Percentiles rank a stretch among this genome's conserved stretches.
phyloP scores from a whole-genome alignment of 2,797 vertebrate genomes.

The Lophura swinhoii region DNA sequence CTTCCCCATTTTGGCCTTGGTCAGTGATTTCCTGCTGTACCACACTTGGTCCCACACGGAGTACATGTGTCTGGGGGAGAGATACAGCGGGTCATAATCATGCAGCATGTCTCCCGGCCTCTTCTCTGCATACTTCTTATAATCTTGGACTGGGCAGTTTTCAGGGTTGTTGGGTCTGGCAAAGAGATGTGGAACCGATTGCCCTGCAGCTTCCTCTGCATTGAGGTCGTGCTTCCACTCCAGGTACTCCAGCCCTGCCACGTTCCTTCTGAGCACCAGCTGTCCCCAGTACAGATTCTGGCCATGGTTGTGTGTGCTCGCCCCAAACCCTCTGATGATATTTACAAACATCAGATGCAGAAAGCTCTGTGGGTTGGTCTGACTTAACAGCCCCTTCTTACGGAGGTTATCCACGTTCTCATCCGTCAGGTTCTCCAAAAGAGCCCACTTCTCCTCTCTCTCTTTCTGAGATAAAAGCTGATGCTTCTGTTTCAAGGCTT shows the following conservation, averaged over 20 bases:
- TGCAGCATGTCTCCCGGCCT: background rate
- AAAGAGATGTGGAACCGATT: background rate
- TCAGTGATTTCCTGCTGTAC: conserved; percentile 31
- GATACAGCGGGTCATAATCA: background rate
- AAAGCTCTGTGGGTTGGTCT: background rate
- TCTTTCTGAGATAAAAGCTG: background rate
- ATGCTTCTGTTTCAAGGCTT: conserved; percentile 23
- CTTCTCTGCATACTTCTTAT: conserved; percentile 42
- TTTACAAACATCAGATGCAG: conserved; percentile 18
- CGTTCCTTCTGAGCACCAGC: background rate
- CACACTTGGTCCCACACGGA: background rate
- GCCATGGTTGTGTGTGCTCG: background rate
- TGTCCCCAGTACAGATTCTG: conserved; percentile 47
- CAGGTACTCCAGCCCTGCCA: conserved; percentile 31
- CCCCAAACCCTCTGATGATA: background rate
- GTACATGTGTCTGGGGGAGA: background rate
- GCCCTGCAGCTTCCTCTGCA: fast-evolving
- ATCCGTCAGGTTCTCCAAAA: conserved; percentile 24
- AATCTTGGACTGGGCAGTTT: background rate
- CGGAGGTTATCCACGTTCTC: conserved; percentile 7
- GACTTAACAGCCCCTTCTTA: conserved; percentile 3
- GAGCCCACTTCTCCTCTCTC: background rate
- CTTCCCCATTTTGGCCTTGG: background rate
- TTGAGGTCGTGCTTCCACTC: conserved; percentile 27
- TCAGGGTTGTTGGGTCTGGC: conserved; percentile 4